Evolutionary conservation across 2,113 vertebrate genomes (phyloP), one percentile per base, ranked within the genome.

Genomic region (Salminus brasiliensis): DNA sequence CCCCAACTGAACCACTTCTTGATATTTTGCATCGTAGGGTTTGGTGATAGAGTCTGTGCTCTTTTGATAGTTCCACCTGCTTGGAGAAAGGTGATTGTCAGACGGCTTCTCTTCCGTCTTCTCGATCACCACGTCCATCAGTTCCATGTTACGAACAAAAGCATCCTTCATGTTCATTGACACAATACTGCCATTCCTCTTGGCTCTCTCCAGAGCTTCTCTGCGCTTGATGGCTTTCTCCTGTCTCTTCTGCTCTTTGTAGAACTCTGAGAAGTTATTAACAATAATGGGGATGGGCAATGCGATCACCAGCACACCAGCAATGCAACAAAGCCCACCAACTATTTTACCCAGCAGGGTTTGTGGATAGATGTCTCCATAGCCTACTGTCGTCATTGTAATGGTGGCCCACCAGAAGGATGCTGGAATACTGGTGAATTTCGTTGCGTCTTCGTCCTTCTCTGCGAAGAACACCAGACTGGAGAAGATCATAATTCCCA

Each of bases 341-440:
- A 99, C 96, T 70, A 99, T 99, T 91, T 99, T 99, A 36, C 98
- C 98, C 71, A 99, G 77, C 71, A 99, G 87, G 0, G 98, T 99
- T 89, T 98, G 97, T 2, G 98, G 98, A 87, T 99, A 99, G 77
- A 99, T 99, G 86, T 99, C 98, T 15, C 98, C 98, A 0, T 99
- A 99, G 62, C 98, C 98, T 10, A 99, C 98, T 0, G 98, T 99
- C 7, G 98, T 99, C 98, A 99, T 99, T 23, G 98, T 99, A 84
- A 99, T 99, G 0, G 98, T 99, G 30, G 98, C 98, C 98, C 98
- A 99, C 98, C 98, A 99, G 89, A 99, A 99, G 0, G 98, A 99
- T 0, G 98, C 98, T 0, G 98, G 98, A 79, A 99, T 99, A 86
- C 98, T 99, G 77, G 96, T 98, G 86, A 99, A 99, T 86, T 99